Evolutionary conservation across 2,113 vertebrate genomes (phyloP), one percentile per base, ranked within the genome.

Genomic region (Petroica traversi): DNA sequence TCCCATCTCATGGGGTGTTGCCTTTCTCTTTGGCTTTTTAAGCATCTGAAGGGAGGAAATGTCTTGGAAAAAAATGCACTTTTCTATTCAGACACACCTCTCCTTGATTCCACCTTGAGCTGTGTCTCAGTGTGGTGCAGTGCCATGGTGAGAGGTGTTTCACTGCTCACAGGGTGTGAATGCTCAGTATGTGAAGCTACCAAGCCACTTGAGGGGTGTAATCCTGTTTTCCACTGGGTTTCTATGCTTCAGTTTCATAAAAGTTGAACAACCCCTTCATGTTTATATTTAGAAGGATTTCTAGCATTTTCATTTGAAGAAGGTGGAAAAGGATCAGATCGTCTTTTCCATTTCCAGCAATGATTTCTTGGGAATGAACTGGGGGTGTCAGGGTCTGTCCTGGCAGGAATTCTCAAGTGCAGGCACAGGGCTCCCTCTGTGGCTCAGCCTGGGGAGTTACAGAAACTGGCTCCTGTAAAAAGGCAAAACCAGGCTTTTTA

Each of bases 351-450:
- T 80, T 58, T 80, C 38, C 3, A 33, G 38, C n/a, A 54, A 19
- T 41, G 23, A 49, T 48, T 34, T 34, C 7, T 57, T 2, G 6
- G 41, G 46, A 69, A 9, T 18, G 23, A 54, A 4, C 12, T 1
- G 3, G 11, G 48, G 36, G 8, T 34, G 15, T 72, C 34, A 13
- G 19, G 26, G 41, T 19, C n/a, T 48, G 12, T 26, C 38, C 2
- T 4, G 23, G 46, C 36, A 73, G 25, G 69, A 63, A 57, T 23
- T 58, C 66, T 40, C 33, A 82, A 86, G 83, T 69, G 64, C 74
- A 67, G 51, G 59, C 78, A 72, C 90, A 92, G 72, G 61, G 85
- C 92, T 95, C 94, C 92, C 82, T 97, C 93, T 96, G 26, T 82
- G 80, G 95, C 38, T 87, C 28, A 1, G 82, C 29, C 38, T 48